Evolutionary conservation across 2,113 vertebrate species (phyloP), one percentile per base, ranked within the genome.

Genomic region (Shinisaurus crocodilurus): DNA sequence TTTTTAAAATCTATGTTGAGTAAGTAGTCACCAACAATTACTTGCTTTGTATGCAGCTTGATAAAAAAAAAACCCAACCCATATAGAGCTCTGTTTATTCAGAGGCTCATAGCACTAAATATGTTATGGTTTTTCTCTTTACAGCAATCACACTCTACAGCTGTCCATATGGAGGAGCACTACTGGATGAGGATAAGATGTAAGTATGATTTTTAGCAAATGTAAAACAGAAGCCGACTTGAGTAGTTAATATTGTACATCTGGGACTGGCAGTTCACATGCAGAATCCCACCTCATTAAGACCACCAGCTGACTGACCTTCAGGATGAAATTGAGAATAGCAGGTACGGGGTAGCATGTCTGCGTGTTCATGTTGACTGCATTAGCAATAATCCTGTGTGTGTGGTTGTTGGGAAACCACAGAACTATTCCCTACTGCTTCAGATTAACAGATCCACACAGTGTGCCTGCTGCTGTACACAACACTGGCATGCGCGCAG

Each of bases 111-210:
- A 82, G 48, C 76, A 4, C 5, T 94, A 54, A 94, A 37, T 82
- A 57, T 25, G 3, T 43, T 3, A 77, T 89, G 34, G 4, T 88
- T 57, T 88, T 91, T 93, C 3, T 92, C 69, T 85, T 86, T 1
- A 0, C 79, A 98, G 98, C 96, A 76, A 97, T 98, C 76, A 97
- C 95, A 0, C 92, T 98, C 0, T 95, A 97, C 43, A 98, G 97
- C 75, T 96, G 96, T 1, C 97, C 97, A 0, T 97, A 97, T 1
- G 96, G 96, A 93, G 97, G 97, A 34, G 63, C 92, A 54, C 89
- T 97, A 69, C 90, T 98, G 80, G 95, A 96, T 34, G 96, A 97
- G 76, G 97, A 97, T 75, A 97, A 96, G 94, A 97, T 98, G 98
- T 97, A 89, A 97, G 97, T 86, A 82, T 7, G 89, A 89, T 6